phyloP scores from a whole-genome alignment of 2,113 vertebrate species.

The Oophaga pumilio region DNA sequence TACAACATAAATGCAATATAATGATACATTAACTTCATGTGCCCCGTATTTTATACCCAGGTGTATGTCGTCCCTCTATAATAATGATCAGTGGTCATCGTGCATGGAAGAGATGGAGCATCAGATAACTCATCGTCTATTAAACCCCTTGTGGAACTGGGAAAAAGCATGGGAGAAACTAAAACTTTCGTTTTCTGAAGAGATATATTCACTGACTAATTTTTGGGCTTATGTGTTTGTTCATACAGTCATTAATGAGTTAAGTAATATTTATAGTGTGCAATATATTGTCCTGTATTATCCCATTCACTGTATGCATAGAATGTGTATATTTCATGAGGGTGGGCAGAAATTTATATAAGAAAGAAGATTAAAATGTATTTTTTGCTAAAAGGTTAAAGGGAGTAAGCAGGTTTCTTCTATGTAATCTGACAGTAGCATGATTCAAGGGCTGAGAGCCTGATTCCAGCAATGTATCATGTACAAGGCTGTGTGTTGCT shows the following conservation, averaged over 20 bases:
- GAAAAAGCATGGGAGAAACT: background rate
- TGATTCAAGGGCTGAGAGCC: too few relatives aligned
- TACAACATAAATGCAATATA: background rate
- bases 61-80: conserved; percentile 22
- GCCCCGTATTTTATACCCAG: background rate
- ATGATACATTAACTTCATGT: background rate
- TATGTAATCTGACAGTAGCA: too few relatives aligned
- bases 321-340: too few relatives aligned
- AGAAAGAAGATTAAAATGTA: too few relatives aligned
- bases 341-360: too few relatives aligned
- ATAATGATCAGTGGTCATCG: conserved; percentile 22
- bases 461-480: too few relatives aligned
- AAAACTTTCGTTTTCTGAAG: background rate
- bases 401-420: too few relatives aligned
- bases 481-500: too few relatives aligned
- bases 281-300: background rate
- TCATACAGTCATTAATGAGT: background rate
- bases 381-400: too few relatives aligned
- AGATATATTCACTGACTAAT: conserved; percentile 9
- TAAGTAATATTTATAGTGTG: background rate
- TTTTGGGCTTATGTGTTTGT: conserved; percentile 30
- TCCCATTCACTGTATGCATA: background rate
- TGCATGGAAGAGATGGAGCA: conserved; percentile 16
- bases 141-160: background rate
- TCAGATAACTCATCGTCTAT: background rate